Evolutionary conservation across 2,888 invertebrate genomes (phyloP).

Genomic region (Eupithecia tripunctaria): DNA sequence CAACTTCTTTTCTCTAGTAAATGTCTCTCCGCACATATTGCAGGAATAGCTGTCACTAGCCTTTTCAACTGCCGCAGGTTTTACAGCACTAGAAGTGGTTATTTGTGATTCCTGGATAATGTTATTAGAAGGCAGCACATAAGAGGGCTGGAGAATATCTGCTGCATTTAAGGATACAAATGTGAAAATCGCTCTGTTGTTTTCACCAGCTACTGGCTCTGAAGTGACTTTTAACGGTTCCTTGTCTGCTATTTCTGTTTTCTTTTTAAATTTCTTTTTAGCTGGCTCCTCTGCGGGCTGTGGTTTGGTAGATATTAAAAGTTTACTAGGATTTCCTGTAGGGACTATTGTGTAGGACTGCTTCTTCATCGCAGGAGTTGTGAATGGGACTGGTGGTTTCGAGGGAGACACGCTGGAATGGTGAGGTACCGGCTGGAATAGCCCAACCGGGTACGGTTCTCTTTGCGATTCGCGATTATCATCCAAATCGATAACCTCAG

Average conservation of each 20-base stretch:
- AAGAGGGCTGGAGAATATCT: slow-evolving; percentile 66
- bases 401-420: slow-evolving; percentile 48
- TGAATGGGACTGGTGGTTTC: slow-evolving; percentile 53
- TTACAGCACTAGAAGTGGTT: slow-evolving; percentile 66
- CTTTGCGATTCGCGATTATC: slow-evolving; percentile 34
- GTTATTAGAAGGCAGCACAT: slow-evolving; percentile 74
- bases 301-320: slow-evolving; percentile 76
- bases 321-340: slow-evolving; percentile 76
- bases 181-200: slow-evolving; percentile 70
- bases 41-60: slow-evolving; percentile 66
- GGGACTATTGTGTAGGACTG: slow-evolving; percentile 77
- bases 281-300: slow-evolving; percentile 53
- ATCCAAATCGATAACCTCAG: slow-evolving; percentile 54
- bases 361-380: slow-evolving; percentile 75
- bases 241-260: slow-evolving; percentile 45
- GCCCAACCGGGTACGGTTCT: slow-evolving; percentile 75
- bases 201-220: slow-evolving; percentile 57
- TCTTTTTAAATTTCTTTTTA: slow-evolving; percentile 64
- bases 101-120: slow-evolving; percentile 80
- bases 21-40: slow-evolving; percentile 72
- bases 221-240: slow-evolving; percentile 63
- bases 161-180: slow-evolving; percentile 79
- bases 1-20: slow-evolving; percentile 76
- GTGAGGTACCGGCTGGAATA: slow-evolving; percentile 68
- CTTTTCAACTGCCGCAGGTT: slow-evolving; percentile 49